Evolutionary conservation across 1,140 invertebrate species (phyloP).

Genomic region (Neodiprion virginianus): DNA sequence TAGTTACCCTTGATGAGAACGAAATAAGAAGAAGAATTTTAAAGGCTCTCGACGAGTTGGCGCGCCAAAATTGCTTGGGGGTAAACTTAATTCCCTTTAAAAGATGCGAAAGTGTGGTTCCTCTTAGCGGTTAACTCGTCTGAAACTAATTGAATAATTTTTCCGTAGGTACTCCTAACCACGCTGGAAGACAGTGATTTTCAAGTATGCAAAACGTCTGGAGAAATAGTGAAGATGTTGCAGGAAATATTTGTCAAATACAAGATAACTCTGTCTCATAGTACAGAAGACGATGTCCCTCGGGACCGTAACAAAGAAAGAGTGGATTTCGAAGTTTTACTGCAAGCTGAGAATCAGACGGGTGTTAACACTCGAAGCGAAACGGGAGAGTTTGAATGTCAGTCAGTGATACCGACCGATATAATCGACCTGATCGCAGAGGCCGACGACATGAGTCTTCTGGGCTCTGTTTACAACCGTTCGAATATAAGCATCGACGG

Average conservation of each 20-base stretch:
- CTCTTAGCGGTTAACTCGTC: background rate
- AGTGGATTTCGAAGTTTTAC: slow-evolving; percentile 26
- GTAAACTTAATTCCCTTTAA: slow-evolving; percentile 42
- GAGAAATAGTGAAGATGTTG: slow-evolving; percentile 65
- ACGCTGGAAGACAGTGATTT: slow-evolving; percentile 76
- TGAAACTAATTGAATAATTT: background rate
- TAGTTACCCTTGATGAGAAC: slow-evolving; percentile 71
- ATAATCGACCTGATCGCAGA: slow-evolving; percentile 65
- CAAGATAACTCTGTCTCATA: slow-evolving; percentile 54
- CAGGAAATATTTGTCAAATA: slow-evolving; percentile 66
- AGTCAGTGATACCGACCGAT: slow-evolving; percentile 27
- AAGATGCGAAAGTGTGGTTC: too few relatives aligned
- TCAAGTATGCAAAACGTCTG: slow-evolving; percentile 70
- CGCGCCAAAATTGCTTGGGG: slow-evolving; percentile 71
- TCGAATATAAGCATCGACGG: slow-evolving; percentile 50
- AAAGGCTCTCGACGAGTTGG: slow-evolving; percentile 71
- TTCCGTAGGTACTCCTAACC: slow-evolving; percentile 62
- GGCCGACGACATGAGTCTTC: slow-evolving; percentile 65
- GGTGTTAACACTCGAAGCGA: background rate
- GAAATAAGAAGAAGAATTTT: slow-evolving; percentile 72
- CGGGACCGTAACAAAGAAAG: slow-evolving; percentile 26
- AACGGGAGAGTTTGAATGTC: slow-evolving; percentile 2
- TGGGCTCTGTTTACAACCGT: slow-evolving; percentile 63
- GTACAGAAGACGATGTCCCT: slow-evolving; percentile 27
- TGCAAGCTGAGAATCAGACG: slow-evolving; percentile 30